phyloP scores from a whole-genome alignment of 2,888 invertebrate genomes.

The Phania funesta region DNA sequence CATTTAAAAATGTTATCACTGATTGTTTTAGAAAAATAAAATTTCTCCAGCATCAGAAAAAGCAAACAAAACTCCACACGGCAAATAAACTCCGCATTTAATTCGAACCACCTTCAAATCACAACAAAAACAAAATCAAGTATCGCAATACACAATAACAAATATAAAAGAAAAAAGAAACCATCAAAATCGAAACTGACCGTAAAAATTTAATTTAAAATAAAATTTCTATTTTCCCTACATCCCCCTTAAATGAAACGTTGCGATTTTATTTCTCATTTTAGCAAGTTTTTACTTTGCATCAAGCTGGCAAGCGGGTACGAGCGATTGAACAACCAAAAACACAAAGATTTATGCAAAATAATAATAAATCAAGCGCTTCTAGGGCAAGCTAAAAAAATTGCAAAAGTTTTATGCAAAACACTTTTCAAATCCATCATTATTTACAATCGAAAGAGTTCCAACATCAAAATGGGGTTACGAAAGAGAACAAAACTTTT shows the following conservation, averaged over 20 bases:
- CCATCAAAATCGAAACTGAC: conserved; percentile 14
- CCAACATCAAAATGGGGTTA: neutral
- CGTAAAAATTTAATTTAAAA: conserved; percentile 35
- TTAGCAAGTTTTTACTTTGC: conserved; percentile 36
- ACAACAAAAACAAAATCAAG: conserved; percentile 1
- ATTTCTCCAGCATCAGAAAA: neutral
- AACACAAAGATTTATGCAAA: neutral
- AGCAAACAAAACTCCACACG: neutral
- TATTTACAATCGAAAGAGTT: conserved; percentile 35
- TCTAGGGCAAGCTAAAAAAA: conserved; percentile 27
- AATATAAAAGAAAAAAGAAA: conserved; percentile 15
- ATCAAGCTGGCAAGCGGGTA: conserved; percentile 25
- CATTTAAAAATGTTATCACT: neutral
- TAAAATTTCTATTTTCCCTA: neutral
- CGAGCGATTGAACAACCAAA: neutral
- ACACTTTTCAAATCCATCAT: conserved; percentile 49
- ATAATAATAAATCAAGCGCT: conserved; percentile 29
- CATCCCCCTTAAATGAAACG: neutral
- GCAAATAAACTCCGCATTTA: conserved; percentile 13
- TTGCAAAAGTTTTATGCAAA: conserved; percentile 20
- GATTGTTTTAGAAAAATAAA: neutral
- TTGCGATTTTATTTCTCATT: conserved; percentile 27
- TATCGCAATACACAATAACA: conserved; percentile 1
- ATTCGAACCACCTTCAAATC: conserved; percentile 54
- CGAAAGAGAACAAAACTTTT: neutral